A percentile compares a stretch with the other conserved stretches of the same genome.
Evolutionary conservation across 2,113 vertebrate genomes (phyloP).

Genomic region (Archilochus colubris): DNA sequence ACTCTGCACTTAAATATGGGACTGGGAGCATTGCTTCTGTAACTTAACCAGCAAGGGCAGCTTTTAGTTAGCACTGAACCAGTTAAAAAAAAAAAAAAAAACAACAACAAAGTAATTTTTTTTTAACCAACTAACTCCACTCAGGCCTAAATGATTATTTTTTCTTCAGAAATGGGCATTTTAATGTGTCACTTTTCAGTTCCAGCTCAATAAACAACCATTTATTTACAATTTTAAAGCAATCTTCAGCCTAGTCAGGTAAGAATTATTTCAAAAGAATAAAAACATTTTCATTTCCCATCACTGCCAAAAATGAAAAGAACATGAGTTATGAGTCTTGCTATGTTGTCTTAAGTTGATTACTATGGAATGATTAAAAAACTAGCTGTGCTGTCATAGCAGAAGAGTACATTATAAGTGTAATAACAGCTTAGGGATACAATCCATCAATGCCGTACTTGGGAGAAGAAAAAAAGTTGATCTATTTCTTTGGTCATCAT

Average conservation of each 20-base stretch:
- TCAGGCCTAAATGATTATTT: conserved; percentile 70
- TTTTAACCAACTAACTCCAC: conserved; percentile 32
- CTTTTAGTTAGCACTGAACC: conserved; percentile 61
- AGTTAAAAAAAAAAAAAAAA: conserved; percentile 54
- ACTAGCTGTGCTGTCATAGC: conserved; percentile 88
- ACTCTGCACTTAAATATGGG: background rate
- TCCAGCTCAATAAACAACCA: conserved; percentile 83
- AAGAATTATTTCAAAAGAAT: conserved; percentile 83
- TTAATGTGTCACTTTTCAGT: conserved; percentile 83
- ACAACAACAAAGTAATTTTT: background rate
- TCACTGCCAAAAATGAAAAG: conserved; percentile 84
- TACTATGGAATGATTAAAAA: conserved; percentile 84
- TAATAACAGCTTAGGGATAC: conserved; percentile 99
- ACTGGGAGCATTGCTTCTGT: background rate
- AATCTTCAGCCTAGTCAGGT: conserved; percentile 84
- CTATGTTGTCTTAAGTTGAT: conserved; percentile 86
- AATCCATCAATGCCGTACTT: conserved; percentile 95
- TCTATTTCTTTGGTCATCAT: conserved; percentile 93
- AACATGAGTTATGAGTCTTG: conserved; percentile 89
- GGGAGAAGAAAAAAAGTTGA: conserved; percentile 85
- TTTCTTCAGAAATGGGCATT: conserved; percentile 75
- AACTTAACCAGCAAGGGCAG: background rate
- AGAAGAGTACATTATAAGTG: conserved; percentile 92
- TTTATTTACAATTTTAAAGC: conserved; percentile 85
- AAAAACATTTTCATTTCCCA: conserved; percentile 88